Percentiles rank a stretch among this genome's conserved stretches.
Conservation (phyloP, 2,797 vertebrate genomes). For the Chaunax sp. region DNA sequence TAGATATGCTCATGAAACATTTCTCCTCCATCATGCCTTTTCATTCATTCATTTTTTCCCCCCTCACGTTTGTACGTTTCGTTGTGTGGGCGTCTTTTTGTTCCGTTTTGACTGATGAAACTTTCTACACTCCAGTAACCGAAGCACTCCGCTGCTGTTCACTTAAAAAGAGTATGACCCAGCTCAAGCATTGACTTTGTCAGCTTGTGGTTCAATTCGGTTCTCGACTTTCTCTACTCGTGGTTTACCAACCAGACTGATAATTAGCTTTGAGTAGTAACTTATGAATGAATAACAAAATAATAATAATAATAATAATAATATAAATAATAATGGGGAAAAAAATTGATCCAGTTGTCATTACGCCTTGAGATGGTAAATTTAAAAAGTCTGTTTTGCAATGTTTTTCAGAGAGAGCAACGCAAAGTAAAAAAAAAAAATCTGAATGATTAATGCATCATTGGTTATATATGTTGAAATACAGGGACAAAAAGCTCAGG, state of each 20-base stretch:
- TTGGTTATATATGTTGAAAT: conserved; percentile 36
- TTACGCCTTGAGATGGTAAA: neutral
- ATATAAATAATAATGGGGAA: no score
- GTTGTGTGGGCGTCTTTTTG: conserved; percentile 21
- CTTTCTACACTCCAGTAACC: conserved; percentile 60
- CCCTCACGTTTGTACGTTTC: conserved; percentile 19
- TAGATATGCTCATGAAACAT: conserved; percentile 22
- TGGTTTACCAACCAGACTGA: conserved; percentile 26
- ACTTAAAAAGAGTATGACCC: conserved; percentile 15
- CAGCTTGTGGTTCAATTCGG: conserved; percentile 3
- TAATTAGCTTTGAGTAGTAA: conserved; percentile 17
- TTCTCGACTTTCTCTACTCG: neutral
- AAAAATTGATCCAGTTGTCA: neutral
- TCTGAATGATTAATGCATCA: conserved; percentile 28
- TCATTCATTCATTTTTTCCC: neutral
- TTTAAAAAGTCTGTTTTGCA: conserved; percentile 21
- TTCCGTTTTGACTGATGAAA: conserved; percentile 19
- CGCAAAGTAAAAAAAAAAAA: conserved; percentile 5
- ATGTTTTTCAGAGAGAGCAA: conserved; percentile 21
- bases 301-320: no score
- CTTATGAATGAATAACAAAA: conserved; percentile 9
- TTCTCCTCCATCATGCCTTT: conserved; percentile 27
- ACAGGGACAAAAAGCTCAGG: conserved; percentile 73
- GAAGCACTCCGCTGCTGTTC: conserved; percentile 60
- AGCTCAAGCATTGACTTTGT: conserved; percentile 8